These are phyloP conservation scores for Erpornis zantholeuca DNA, from an alignment of 2,113 vertebrate genomes.

Conservation along the genomic window DNA sequence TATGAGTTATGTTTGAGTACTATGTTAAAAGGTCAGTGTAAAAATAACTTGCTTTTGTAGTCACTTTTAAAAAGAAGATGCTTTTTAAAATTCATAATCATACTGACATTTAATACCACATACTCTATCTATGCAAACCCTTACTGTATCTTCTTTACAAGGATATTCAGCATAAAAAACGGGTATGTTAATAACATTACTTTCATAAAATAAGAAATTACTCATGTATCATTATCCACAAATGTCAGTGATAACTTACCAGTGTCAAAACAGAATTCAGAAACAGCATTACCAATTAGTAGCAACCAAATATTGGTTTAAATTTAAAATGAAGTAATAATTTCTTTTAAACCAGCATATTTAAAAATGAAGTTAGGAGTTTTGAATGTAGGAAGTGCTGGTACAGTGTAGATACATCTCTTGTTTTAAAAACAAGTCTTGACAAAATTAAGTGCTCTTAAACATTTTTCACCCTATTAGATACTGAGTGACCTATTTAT, in stretches of 20 bases:
- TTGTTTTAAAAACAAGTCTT: conserved; percentile 36
- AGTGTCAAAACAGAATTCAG: neutral
- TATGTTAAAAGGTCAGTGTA: conserved; percentile 5
- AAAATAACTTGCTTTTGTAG: conserved; percentile 44
- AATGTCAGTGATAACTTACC: neutral
- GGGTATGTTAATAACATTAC: conserved; percentile 15
- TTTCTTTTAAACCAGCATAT: neutral
- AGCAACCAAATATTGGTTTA: conserved; percentile 26
- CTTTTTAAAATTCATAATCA: conserved; percentile 48
- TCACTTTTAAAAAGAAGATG: conserved; percentile 24
- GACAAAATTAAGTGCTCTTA: conserved; percentile 76
- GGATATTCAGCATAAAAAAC: neutral
- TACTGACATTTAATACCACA: neutral
- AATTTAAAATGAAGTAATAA: conserved; percentile 36
- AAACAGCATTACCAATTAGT: neutral
- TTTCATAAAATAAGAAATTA: conserved; percentile 11
- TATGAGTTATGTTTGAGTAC: conserved; percentile 29
- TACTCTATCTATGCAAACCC: conserved; percentile 69
- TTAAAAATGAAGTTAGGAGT: conserved; percentile 2
- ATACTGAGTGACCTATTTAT: conserved; percentile 17
- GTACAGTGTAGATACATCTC: conserved; percentile 19
- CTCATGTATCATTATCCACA: neutral
- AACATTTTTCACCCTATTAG: conserved; percentile 30
- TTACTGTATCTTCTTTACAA: conserved; percentile 1
- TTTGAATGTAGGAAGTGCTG: conserved; percentile 37